Evolutionary conservation across 2,888 invertebrate species (phyloP).

Genomic region (Meta bourneti): DNA sequence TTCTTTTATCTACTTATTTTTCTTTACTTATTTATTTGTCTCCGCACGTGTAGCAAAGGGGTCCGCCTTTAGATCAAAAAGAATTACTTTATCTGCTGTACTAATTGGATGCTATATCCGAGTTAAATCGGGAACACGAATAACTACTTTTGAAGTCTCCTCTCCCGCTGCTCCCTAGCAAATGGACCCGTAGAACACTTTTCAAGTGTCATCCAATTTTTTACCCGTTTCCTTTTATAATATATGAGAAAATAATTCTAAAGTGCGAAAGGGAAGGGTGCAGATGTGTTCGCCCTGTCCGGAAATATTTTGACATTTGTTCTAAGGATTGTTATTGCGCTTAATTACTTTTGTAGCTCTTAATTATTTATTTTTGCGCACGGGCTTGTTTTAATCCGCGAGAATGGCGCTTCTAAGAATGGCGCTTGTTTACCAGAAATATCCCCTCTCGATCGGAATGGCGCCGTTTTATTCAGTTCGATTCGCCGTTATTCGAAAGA

Average conservation of each 20-base stretch:
- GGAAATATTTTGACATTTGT: constrained; percentile 33
- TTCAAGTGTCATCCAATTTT: constrained; percentile 44
- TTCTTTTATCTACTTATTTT: constrained; percentile 55
- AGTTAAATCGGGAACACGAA: constrained; percentile 71
- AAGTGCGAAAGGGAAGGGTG: not conserved
- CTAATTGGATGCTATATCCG: constrained; percentile 63
- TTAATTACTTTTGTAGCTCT: not conserved
- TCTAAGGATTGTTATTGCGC: not conserved
- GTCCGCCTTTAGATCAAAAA: constrained; percentile 65
- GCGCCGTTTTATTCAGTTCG: too few species aligned
- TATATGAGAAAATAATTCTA: constrained; percentile 21
- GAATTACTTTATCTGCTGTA: constrained; percentile 65
- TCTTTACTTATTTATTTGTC: constrained; percentile 48
- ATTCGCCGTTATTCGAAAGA: too few species aligned
- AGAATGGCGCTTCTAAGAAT: not conserved
- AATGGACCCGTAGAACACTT: constrained; percentile 33
- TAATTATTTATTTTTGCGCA: not conserved
- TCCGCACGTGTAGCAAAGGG: constrained; percentile 45
- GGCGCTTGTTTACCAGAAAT: not conserved
- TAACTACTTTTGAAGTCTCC: constrained; percentile 64
- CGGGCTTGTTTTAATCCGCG: too few species aligned
- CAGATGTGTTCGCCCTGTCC: not conserved
- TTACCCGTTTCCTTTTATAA: constrained; percentile 19
- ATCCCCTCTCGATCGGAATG: not conserved
- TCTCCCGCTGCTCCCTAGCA: constrained; percentile 14